phyloP scores from a whole-genome alignment of 2,888 invertebrate genomes.

The Metellina segmentata region DNA sequence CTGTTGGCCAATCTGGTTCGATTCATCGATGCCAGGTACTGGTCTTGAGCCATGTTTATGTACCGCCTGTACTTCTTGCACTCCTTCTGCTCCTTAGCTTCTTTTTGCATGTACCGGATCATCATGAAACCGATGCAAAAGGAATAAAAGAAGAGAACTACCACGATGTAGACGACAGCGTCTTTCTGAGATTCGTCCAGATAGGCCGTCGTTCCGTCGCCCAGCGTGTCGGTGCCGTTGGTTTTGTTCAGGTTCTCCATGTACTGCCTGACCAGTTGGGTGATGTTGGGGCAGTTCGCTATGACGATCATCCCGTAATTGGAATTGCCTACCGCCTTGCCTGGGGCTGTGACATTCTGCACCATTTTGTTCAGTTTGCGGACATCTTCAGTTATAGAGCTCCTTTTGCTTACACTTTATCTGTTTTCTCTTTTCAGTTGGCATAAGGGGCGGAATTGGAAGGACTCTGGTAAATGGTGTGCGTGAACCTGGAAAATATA shows the following conservation, averaged over 20 bases:
- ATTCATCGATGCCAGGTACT: conserved; percentile 75
- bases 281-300: conserved; percentile 61
- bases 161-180: conserved; percentile 79
- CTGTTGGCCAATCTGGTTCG: conserved; percentile 78
- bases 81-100: conserved; percentile 80
- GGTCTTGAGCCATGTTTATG: conserved; percentile 79
- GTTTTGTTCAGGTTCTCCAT: conserved; percentile 44
- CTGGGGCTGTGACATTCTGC: conserved; percentile 10
- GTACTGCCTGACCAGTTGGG: conserved; percentile 51
- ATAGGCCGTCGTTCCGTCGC: background rate
- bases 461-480: too few relatives aligned
- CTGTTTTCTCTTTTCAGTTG: too few relatives aligned
- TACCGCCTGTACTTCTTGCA: conserved; percentile 80
- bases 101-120: conserved; percentile 79
- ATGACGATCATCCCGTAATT: conserved; percentile 40
- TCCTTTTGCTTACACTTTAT: too few relatives aligned
- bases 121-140: conserved; percentile 79
- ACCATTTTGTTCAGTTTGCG: conserved; percentile 13
- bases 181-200: conserved; percentile 75
- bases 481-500: too few relatives aligned
- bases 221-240: background rate
- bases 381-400: too few relatives aligned
- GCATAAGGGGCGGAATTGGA: too few relatives aligned
- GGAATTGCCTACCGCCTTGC: background rate
- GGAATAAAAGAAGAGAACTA: conserved; percentile 79